These are phyloP conservation scores for Vulpes vulpes DNA, from an alignment of 2,113 vertebrate genomes.

Conservation along the genomic window DNA sequence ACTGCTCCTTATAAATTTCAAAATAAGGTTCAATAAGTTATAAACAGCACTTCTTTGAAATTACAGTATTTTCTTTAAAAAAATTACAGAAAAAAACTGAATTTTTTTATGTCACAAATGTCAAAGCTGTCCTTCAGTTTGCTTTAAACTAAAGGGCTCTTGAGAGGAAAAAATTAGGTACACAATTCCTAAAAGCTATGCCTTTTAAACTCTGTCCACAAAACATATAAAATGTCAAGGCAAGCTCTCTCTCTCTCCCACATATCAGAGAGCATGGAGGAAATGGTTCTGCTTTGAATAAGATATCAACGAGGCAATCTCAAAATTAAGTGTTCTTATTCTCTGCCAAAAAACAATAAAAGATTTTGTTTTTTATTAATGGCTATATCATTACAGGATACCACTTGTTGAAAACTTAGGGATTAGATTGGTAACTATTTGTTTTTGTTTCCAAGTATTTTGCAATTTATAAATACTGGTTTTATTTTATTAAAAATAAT, in stretches of 20 bases:
- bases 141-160: neutral
- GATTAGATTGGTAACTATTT: neutral
- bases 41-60: neutral
- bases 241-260: neutral
- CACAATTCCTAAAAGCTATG: slow-evolving; percentile 3
- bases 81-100: slow-evolving; percentile 1
- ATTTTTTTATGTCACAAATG: neutral
- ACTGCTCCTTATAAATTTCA: slow-evolving; percentile 14
- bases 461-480: neutral
- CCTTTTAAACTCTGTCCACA: neutral
- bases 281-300: slow-evolving; percentile 14
- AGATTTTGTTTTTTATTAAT: neutral
- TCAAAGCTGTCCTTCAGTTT: neutral
- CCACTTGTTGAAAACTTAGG: neutral
- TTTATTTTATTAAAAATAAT: neutral
- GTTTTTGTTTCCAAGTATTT: neutral
- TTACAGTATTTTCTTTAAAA: slow-evolving; percentile 16
- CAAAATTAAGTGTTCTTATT: slow-evolving; percentile 24
- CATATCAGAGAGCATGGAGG: neutral
- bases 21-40: slow-evolving; percentile 29
- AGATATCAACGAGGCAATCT: neutral
- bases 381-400: neutral
- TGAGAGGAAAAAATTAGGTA: neutral
- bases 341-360: neutral
- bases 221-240: neutral